These are phyloP conservation scores for Nemapogon koenigi DNA, from an alignment of 2,888 invertebrate species.

Conservation along the genomic window DNA sequence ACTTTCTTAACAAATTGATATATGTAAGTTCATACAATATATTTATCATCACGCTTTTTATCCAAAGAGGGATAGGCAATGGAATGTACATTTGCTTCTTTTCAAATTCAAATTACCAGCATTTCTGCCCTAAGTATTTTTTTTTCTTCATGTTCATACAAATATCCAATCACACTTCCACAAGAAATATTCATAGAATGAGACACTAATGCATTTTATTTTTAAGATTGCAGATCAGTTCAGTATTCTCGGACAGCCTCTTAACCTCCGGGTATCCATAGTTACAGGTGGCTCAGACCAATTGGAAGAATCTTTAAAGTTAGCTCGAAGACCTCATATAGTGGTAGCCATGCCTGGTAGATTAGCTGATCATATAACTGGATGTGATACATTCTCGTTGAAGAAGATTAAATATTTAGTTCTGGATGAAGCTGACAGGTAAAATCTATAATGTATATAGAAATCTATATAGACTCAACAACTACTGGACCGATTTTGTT, in stretches of 20 bases:
- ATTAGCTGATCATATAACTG: constrained; percentile 89
- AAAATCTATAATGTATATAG: too few species aligned
- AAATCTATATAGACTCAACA: too few species aligned
- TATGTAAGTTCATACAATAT: too few species aligned
- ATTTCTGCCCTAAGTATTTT: background rate
- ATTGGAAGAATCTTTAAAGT: constrained; percentile 83
- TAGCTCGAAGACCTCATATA: constrained; percentile 88
- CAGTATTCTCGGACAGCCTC: constrained; percentile 85
- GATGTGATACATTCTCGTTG: constrained; percentile 83
- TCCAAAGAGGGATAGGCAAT: too few species aligned
- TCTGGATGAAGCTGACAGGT: constrained; percentile 95
- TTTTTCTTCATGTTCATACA: too few species aligned
- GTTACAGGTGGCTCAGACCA: constrained; percentile 97
- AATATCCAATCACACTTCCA: too few species aligned
- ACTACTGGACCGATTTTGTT: too few species aligned
- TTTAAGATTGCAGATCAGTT: constrained; percentile 94
- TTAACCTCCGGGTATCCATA: constrained; percentile 82
- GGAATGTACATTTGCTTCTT: constrained; percentile 7
- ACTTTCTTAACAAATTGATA: too few species aligned
- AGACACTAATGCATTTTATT: too few species aligned
- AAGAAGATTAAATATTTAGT: constrained; percentile 85
- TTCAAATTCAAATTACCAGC: too few species aligned
- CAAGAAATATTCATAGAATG: too few species aligned
- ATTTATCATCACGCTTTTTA: too few species aligned
- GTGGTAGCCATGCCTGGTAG: constrained; percentile 97